Base-by-base conservation (phyloP, 1,140 invertebrate genomes). In the Lasioglossum albipes region DNA sequence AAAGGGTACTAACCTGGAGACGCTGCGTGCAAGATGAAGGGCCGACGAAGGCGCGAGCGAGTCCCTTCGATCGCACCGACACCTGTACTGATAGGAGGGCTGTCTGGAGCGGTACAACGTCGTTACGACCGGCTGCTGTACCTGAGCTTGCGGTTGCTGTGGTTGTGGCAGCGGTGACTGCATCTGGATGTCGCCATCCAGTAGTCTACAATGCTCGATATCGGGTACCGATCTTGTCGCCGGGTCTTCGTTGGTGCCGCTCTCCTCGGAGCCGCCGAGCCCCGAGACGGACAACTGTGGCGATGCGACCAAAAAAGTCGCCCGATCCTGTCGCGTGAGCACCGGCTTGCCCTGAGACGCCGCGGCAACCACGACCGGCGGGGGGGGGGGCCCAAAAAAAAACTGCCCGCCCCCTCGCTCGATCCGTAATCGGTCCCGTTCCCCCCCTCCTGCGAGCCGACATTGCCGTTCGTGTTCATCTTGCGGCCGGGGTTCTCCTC, bases 161-260 rank as follows among this genome's bases (percentile, higher is more conserved):
- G 95, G 95, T 7, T 94, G 94, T 89, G 94, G 94, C 91, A 94
- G 90, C 89, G 94, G 95, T 89, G 82, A 82, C 67, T 84, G 88
- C 27, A 81, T 86, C 69, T 91, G 91, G 16, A 84, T 84, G 52
- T 93, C 92, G 59, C 83, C 89, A 82, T 92, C 93, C 41, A 93
- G 94, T 85, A 93, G 94, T 85, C 95, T 93, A 91, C 96, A 97
- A 92, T 98, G 97, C 93, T 98, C 97, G 87, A 98, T 97, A 91
- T 98, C 97, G 20, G 97, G 97, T 82, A 98, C 97, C 82, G 96
- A 97, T 89, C 97, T 95, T 16, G 96, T 95, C n/a, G 96, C 95
- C 68, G 95, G 95, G 75, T 97, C 96, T 57, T 94, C 93, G 75
- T 92, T 92, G 9, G 95, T 94, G 62, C 94, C 95, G 88, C 96